A percentile compares a stretch with the other conserved stretches of the same genome.
Evolutionary conservation across 2,888 invertebrate genomes (phyloP).

Genomic region (Aplocera efformata): DNA sequence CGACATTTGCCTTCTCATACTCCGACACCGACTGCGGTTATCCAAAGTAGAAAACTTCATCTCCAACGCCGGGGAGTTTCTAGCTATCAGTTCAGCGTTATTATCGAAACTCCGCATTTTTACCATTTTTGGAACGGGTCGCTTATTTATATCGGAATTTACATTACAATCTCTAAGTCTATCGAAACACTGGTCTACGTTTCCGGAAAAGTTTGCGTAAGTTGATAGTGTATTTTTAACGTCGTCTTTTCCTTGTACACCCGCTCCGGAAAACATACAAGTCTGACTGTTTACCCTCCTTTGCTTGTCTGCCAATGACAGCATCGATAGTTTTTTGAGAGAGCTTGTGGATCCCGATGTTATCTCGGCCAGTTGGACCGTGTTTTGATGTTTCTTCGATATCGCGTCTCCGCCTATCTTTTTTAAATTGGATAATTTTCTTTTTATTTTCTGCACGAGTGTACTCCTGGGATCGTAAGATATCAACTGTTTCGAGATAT

Average conservation of each 20-base stretch:
- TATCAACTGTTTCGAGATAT: conserved; percentile 74
- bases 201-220: conserved; percentile 73
- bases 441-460: conserved; percentile 74
- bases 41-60: conserved; percentile 74
- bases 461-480: conserved; percentile 73
- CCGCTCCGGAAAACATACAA: conserved; percentile 64
- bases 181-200: conserved; percentile 75
- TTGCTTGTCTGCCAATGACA: conserved; percentile 71
- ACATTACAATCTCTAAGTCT: conserved; percentile 61
- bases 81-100: conserved; percentile 56
- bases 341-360: conserved; percentile 69
- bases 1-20: conserved; percentile 73
- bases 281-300: conserved; percentile 69
- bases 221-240: conserved; percentile 60
- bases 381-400: conserved; percentile 71
- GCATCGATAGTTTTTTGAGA: conserved; percentile 70
- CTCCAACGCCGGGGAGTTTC: conserved; percentile 55
- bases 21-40: conserved; percentile 69
- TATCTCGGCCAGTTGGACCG: conserved; percentile 73
- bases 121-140: conserved; percentile 51
- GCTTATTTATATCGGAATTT: conserved; percentile 47
- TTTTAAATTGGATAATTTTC: conserved; percentile 74
- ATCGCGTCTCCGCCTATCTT: conserved; percentile 73
- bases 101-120: conserved; percentile 70
- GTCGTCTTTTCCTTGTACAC: conserved; percentile 63